Percentiles rank a stretch among this genome's conserved stretches.
These are phyloP conservation scores for Polymixis lichenea DNA, from an alignment of 2,888 invertebrate species.

Conservation along the genomic window DNA sequence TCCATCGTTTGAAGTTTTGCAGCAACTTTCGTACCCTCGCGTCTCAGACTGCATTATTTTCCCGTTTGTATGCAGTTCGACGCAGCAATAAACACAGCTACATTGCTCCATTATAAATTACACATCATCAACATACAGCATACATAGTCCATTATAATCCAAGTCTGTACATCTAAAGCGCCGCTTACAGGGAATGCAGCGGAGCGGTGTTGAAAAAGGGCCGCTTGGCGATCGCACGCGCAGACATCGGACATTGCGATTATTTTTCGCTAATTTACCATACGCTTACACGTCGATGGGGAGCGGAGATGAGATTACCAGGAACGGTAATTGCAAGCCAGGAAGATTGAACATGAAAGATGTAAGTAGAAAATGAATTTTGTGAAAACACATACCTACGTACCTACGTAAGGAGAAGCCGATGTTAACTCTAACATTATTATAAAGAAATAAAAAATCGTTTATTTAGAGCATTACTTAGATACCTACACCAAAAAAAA, in stretches of 20 bases:
- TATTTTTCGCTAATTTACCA: constrained; percentile 87
- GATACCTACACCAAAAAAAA: too few species aligned
- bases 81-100: constrained; percentile 36
- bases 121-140: constrained; percentile 47
- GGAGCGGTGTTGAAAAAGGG: constrained; percentile 64
- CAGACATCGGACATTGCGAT: constrained; percentile 68
- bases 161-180: constrained; percentile 55
- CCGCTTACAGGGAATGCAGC: constrained; percentile 66
- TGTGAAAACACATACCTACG: not conserved
- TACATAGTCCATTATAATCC: constrained; percentile 54
- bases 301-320: constrained; percentile 69
- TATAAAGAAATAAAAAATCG: not conserved
- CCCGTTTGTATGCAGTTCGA: constrained; percentile 37
- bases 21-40: not conserved
- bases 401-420: not conserved
- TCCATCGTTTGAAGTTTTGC: not conserved
- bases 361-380: constrained; percentile 20
- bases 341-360: constrained; percentile 37
- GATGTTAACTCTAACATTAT: not conserved
- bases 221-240: constrained; percentile 62
- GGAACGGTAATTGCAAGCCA: constrained; percentile 57
- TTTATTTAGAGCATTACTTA: too few species aligned
- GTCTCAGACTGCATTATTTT: constrained; percentile 11
- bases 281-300: constrained; percentile 74
- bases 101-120: constrained; percentile 47